phyloP scores from a whole-genome alignment of 2,888 invertebrate genomes.

The Cheilosia impressa region DNA sequence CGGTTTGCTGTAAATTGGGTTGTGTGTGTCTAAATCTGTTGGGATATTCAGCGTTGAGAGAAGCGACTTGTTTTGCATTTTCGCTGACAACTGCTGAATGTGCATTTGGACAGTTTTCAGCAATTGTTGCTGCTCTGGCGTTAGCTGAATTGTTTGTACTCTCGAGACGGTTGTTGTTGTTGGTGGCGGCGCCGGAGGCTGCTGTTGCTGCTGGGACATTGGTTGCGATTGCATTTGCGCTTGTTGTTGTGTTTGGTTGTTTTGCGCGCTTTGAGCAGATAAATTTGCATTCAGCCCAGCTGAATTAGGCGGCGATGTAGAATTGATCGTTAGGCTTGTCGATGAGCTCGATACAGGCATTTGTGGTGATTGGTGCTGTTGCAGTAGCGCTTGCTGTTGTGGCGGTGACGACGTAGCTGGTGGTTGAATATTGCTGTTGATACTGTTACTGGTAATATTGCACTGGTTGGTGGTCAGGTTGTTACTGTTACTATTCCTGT shows the following conservation, averaged over 20 bases:
- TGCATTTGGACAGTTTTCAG: conserved; percentile 88
- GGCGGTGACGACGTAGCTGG: conserved; percentile 65
- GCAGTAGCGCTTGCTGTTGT: conserved; percentile 56
- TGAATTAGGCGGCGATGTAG: conserved; percentile 43
- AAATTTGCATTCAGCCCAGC: conserved; percentile 35
- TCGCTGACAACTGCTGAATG: conserved; percentile 87
- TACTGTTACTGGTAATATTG: conserved; percentile 21
- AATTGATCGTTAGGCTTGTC: conserved; percentile 46
- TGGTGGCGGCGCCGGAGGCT: conserved; percentile 76
- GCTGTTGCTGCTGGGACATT: conserved; percentile 74
- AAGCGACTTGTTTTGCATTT: conserved; percentile 83
- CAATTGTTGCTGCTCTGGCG: conserved; percentile 89
- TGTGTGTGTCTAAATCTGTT: conserved; percentile 82
- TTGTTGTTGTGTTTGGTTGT: conserved; percentile 74
- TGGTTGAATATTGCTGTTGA: conserved; percentile 63
- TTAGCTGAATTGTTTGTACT: conserved; percentile 89
- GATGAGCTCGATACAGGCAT: conserved; percentile 72
- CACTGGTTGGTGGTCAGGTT: conserved; percentile 67
- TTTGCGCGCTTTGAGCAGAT: conserved; percentile 66
- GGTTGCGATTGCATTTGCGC: conserved; percentile 68
- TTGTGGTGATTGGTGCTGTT: conserved; percentile 70
- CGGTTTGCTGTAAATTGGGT: conserved; percentile 82
- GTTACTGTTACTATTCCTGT: conserved; percentile 45
- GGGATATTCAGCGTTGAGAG: conserved; percentile 81
- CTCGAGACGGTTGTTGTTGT: conserved; percentile 84